phyloP scores from a whole-genome alignment of 2,797 vertebrate species.

The Silurus aristotelis region DNA sequence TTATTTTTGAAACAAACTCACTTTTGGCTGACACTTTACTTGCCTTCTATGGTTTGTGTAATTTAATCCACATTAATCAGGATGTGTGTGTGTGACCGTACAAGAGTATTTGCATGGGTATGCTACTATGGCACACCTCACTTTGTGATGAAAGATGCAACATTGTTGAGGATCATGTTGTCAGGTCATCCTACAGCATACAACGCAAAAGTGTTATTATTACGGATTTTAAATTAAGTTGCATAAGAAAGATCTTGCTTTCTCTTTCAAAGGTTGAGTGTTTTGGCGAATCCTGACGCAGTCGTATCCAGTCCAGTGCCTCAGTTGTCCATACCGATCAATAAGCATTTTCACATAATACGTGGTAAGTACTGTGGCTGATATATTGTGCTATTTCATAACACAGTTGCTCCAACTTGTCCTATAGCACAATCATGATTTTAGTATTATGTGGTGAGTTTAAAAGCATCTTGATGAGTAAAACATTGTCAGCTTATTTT shows the following conservation, averaged over 20 bases:
- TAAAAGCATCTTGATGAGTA: not conserved
- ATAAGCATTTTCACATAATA: conserved; percentile 74
- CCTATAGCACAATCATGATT: not conserved
- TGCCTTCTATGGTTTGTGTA: not conserved
- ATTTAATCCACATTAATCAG: not conserved
- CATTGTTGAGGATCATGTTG: not conserved
- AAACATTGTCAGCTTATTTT: not conserved
- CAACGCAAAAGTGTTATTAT: not conserved
- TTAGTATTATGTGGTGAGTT: not conserved
- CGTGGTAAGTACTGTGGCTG: conserved; percentile 65
- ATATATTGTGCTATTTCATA: not conserved
- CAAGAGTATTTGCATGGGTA: not conserved
- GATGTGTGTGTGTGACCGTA: not conserved
- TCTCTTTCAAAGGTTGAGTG: conserved; percentile 68
- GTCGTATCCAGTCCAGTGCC: conserved; percentile 74
- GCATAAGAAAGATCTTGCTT: not conserved
- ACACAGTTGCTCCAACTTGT: not conserved
- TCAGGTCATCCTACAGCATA: not conserved
- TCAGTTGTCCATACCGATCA: conserved; percentile 79
- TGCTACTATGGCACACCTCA: not conserved
- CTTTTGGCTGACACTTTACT: not conserved
- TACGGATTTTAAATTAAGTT: not conserved
- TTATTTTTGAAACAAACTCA: no score
- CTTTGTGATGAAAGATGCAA: not conserved
- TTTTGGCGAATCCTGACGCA: conserved; percentile 76